Evolutionary conservation across 2,888 invertebrate genomes (phyloP).

Genomic region (Diadegma fenestrale): DNA sequence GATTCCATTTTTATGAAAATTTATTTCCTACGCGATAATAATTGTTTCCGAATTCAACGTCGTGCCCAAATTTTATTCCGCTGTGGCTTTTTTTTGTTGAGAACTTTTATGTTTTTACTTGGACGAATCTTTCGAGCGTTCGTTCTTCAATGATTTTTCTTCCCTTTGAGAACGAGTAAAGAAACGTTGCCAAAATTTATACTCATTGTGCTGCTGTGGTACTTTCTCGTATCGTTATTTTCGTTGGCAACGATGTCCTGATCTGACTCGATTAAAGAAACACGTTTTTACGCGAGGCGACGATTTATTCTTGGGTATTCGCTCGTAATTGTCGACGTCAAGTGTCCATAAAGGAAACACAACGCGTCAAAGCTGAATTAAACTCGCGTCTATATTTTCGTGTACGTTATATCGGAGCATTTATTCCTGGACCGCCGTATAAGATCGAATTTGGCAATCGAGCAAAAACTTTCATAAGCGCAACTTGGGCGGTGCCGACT

Average conservation of each 20-base stretch:
- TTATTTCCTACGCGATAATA: neutral
- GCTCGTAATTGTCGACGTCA: neutral
- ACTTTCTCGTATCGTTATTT: neutral
- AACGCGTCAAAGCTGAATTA: neutral
- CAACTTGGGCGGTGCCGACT: neutral
- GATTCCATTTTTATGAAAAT: no score
- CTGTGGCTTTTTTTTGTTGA: neutral
- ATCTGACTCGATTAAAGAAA: neutral
- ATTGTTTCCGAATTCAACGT: neutral
- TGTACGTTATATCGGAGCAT: neutral
- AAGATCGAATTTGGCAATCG: neutral
- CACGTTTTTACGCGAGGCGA: neutral
- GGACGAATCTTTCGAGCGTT: neutral
- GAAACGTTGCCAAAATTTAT: neutral
- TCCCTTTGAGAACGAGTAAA: neutral
- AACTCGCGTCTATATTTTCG: neutral
- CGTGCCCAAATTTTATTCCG: neutral
- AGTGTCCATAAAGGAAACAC: conserved; percentile 22
- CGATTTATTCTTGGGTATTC: neutral
- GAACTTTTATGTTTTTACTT: neutral
- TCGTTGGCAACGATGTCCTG: neutral
- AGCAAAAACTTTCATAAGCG: neutral
- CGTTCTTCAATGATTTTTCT: neutral
- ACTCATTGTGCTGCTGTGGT: neutral
- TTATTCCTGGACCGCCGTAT: conserved; percentile 17